phyloP scores from a whole-genome alignment of 2,888 invertebrate species.

The Drosophila colorata region DNA sequence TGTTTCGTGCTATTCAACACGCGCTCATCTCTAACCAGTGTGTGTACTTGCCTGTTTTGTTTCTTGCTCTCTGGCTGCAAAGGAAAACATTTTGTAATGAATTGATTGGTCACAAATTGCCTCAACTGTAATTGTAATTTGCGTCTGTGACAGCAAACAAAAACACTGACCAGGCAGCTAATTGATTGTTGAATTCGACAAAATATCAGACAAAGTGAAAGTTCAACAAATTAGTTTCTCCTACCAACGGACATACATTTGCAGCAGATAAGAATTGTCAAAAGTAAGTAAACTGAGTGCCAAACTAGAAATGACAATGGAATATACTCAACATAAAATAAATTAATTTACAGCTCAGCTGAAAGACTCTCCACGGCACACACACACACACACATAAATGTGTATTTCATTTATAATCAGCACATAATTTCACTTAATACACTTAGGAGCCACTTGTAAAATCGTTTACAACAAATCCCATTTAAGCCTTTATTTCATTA shows the following conservation, averaged over 20 bases:
- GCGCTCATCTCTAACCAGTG: neutral
- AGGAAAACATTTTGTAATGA: slow-evolving; percentile 54
- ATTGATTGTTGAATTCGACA: slow-evolving; percentile 46
- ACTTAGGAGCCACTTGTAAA: slow-evolving; percentile 39
- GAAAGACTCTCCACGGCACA: neutral
- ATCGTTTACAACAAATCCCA: slow-evolving; percentile 37
- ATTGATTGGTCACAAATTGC: slow-evolving; percentile 46
- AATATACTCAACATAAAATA: neutral
- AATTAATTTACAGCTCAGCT: neutral
- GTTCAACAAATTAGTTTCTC: slow-evolving; percentile 7
- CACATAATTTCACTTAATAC: slow-evolving; percentile 25
- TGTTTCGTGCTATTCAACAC: neutral
- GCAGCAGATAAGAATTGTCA: too few relatives aligned
- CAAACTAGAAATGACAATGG: neutral
- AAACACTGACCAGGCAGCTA: slow-evolving; percentile 33
- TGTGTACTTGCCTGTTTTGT: slow-evolving; percentile 3
- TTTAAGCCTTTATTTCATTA: slow-evolving; percentile 68
- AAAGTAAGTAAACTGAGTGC: neutral
- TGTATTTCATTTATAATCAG: slow-evolving; percentile 4
- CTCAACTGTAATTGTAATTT: slow-evolving; percentile 58
- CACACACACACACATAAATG: neutral
- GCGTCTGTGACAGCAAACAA: slow-evolving; percentile 13
- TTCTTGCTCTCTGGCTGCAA: slow-evolving; percentile 2
- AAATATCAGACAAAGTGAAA: slow-evolving; percentile 1
- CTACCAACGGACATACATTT: neutral